Evolutionary conservation across 2,888 invertebrate species (phyloP).

Genomic region (Chrysolina oricalcia): DNA sequence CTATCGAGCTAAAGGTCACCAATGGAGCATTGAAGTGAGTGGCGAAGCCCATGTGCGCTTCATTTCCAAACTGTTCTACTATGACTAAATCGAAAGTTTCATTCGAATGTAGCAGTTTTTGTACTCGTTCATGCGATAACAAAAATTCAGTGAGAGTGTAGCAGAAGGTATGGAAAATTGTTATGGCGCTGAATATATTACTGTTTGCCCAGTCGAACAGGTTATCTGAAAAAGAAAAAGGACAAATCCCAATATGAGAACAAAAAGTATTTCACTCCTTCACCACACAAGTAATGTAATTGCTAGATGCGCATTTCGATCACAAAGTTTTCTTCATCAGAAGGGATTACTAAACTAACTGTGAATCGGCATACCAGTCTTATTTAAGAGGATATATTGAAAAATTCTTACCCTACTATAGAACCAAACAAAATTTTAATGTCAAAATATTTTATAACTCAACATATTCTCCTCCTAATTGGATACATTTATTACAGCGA

Average conservation of each 20-base stretch:
- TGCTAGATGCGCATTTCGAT: too few species aligned
- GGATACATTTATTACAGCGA: too few species aligned
- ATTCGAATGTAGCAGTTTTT: slow-evolving; percentile 63
- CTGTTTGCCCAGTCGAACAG: not conserved
- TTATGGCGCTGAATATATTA: not conserved
- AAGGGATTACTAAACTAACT: too few species aligned
- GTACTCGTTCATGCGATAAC: slow-evolving; percentile 60
- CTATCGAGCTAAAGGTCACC: slow-evolving; percentile 69
- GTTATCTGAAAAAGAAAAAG: not conserved
- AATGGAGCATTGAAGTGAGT: slow-evolving; percentile 67
- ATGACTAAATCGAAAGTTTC: slow-evolving; percentile 70
- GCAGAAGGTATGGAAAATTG: slow-evolving; percentile 4
- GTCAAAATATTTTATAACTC: too few species aligned
- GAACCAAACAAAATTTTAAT: too few species aligned
- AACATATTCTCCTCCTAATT: too few species aligned
- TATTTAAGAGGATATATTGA: too few species aligned
- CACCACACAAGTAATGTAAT: too few species aligned
- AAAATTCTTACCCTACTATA: too few species aligned
- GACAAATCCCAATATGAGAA: not conserved
- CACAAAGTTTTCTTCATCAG: too few species aligned
- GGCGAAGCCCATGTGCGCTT: slow-evolving; percentile 70
- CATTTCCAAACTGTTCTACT: slow-evolving; percentile 72
- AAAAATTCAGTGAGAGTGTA: slow-evolving; percentile 59
- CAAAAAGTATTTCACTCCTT: too few species aligned
- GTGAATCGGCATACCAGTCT: too few species aligned